These are phyloP conservation scores for Vanessa tameamea DNA, from an alignment of 1,140 invertebrate genomes.

Conservation along the genomic window DNA sequence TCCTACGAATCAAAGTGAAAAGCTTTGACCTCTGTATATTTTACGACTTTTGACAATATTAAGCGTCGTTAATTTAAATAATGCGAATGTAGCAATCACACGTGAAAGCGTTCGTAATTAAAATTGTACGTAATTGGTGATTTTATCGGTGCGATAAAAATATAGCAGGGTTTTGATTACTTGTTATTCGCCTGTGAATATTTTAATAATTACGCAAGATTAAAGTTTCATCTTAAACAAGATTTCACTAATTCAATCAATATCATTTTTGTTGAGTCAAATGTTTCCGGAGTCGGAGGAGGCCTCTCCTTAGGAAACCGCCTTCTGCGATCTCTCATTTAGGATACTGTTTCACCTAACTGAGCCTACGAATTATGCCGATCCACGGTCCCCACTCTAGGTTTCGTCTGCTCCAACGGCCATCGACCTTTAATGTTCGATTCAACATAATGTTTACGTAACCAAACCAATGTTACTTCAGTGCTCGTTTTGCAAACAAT, in stretches of 20 bases:
- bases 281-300: too few relatives aligned
- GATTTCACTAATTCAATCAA: too few relatives aligned
- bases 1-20: background rate
- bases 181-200: background rate
- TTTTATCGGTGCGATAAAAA: conserved; percentile 25
- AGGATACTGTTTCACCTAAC: background rate
- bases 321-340: too few relatives aligned
- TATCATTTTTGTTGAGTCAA: too few relatives aligned
- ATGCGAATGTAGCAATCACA: conserved; percentile 56
- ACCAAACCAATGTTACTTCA: too few relatives aligned
- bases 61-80: conserved; percentile 49
- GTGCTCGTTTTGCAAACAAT: too few relatives aligned
- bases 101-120: conserved; percentile 53
- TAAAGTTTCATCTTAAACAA: background rate
- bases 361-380: too few relatives aligned
- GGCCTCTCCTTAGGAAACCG: too few relatives aligned
- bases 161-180: conserved; percentile 22
- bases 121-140: conserved; percentile 41
- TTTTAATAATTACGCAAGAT: background rate
- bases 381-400: too few relatives aligned
- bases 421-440: too few relatives aligned
- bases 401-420: too few relatives aligned
- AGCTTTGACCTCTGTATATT: conserved; percentile 7
- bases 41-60: conserved; percentile 23
- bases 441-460: too few relatives aligned